Conservation (phyloP, 2,797 vertebrate species). For the Sebastes itinus region DNA sequence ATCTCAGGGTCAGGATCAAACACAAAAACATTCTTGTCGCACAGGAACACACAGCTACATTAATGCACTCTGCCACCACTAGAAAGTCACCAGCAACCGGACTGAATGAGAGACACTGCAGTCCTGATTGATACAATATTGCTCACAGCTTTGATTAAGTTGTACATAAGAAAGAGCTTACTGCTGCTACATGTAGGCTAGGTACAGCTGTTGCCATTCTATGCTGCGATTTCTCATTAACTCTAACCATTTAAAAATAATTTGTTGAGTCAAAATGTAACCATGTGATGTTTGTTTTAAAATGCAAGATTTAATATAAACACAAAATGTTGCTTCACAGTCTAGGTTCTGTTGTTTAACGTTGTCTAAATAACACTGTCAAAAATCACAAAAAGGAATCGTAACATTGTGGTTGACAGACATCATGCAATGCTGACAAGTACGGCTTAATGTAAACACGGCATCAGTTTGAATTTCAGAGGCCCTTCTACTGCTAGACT, state of each 20-base stretch:
- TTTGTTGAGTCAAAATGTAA: not conserved
- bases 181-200: not conserved
- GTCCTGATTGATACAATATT: not conserved
- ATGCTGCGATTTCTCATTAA: not conserved
- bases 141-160: conserved; percentile 10
- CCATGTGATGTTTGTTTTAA: conserved; percentile 2
- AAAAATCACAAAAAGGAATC: not conserved
- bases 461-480: not conserved
- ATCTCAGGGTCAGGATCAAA: not conserved
- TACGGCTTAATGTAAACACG: not conserved
- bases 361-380: not conserved
- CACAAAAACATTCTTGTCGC: not conserved
- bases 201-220: not conserved
- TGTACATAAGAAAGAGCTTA: not conserved
- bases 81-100: too few species aligned
- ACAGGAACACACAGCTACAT: not conserved
- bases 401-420: not conserved
- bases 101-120: not conserved
- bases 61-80: not conserved
- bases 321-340: not conserved
- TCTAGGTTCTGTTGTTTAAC: not conserved
- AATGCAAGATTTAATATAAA: conserved; percentile 1
- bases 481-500: not conserved
- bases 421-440: not conserved
- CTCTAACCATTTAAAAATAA: not conserved